phyloP scores from a whole-genome alignment of 2,113 vertebrate genomes.

The Phaethornis superciliosus region DNA sequence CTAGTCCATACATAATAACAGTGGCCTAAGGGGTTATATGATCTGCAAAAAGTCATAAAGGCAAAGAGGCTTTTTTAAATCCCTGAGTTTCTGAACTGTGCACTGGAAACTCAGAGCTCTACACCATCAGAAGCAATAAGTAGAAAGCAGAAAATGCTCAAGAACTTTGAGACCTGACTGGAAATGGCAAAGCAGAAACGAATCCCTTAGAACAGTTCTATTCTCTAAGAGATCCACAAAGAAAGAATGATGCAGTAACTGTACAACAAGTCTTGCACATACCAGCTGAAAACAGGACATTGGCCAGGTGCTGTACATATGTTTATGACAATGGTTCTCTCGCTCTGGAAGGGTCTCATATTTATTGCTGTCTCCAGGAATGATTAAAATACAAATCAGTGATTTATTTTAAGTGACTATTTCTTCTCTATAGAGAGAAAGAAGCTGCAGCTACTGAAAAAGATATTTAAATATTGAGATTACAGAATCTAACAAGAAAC shows the following conservation, averaged over 20 bases:
- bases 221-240: not conserved
- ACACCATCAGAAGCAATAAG: not conserved
- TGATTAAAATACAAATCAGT: not conserved
- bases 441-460: not conserved
- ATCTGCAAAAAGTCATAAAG: not conserved
- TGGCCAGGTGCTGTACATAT: not conserved
- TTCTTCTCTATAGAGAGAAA: not conserved
- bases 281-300: not conserved
- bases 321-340: not conserved
- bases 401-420: not conserved
- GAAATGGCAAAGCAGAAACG: not conserved
- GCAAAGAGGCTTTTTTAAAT: not conserved
- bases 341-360: not conserved
- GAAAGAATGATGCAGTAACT: not conserved
- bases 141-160: not conserved
- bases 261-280: not conserved
- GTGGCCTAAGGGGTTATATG: not conserved
- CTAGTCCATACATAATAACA: not conserved
- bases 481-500: conserved; percentile 34
- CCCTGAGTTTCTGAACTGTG: not conserved
- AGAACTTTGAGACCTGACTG: not conserved
- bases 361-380: not conserved
- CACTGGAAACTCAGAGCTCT: not conserved
- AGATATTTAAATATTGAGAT: conserved; percentile 46
- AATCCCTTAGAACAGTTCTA: not conserved